Base-by-base conservation (phyloP, 1,140 invertebrate species). In the Reticulitermes speratus region DNA sequence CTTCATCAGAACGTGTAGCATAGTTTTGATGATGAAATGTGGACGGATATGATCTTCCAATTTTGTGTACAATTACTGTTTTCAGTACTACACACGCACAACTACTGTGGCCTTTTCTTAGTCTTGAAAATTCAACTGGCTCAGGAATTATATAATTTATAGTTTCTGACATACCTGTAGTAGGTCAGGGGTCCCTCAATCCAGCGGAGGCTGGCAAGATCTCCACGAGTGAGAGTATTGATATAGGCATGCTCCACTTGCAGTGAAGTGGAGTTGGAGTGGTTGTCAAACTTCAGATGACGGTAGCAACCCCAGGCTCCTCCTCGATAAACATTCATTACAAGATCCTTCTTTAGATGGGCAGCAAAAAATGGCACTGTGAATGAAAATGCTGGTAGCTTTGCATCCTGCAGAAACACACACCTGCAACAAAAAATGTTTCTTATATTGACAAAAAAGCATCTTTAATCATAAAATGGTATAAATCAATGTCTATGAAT, bases 141-240 rank as follows among this genome's bases (percentile, higher is more conserved):
- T 84, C 83, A 82, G 65, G 3, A 85, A 48, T 85, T 44, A 83
- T n/a, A 59, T 82, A 86, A 87, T 82, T 55, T 14, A 84, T 48
- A 9, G 12, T 82, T 38, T 59, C 38, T 55, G 19, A 87, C 90
- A 75, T 90, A 91, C 87, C 89, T 88, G 86, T 94, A 93, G 88
- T 92, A 94, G 75, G 93, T 93, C 85, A 97, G 92, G 8, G 95
- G 95, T 84, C 96, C 96, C 92, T 99, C 97, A 88, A 99, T 96
- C 98, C 98, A 99, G 86, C 94, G 94, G 30, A 99, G 92, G 89
- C 97, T 98, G 3, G 97, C 95, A 55, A 99, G 92, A 91, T 99
- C 98, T 87, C 97, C 98, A 88, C 97, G 94, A 9, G 94, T 95
- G 82, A 98, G 89, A 7, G 97, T 95, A 91, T 99, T 99, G 19